These are phyloP conservation scores for Orius insidiosus DNA, from an alignment of 1,140 invertebrate genomes.

Conservation along the genomic window DNA sequence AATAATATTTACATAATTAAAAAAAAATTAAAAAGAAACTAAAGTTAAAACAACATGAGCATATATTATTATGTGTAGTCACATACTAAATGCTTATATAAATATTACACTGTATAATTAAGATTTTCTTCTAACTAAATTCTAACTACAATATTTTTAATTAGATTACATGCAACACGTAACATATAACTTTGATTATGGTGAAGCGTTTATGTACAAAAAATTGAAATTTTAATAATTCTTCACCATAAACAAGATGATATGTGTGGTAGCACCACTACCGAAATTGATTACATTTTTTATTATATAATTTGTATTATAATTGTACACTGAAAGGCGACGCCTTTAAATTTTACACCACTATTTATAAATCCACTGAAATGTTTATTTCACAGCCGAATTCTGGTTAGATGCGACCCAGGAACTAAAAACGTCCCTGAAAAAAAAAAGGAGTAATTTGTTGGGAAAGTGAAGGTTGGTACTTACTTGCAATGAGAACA, in stretches of 20 bases:
- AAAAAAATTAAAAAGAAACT: neutral
- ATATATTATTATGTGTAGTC: constrained; percentile 11
- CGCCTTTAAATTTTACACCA: constrained; percentile 3
- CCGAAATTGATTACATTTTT: constrained; percentile 1
- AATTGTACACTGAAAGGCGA: constrained; percentile 10
- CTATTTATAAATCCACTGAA: constrained; percentile 10
- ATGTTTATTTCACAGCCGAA: constrained; percentile 20
- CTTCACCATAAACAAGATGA: constrained; percentile 15
- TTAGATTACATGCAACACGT: constrained; percentile 2
- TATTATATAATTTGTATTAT: constrained; percentile 1
- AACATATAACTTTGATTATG: constrained; percentile 14
- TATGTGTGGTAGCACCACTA: constrained; percentile 10
- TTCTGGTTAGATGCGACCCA: constrained; percentile 75
- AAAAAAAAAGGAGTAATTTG: constrained; percentile 22
- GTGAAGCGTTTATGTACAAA: constrained; percentile 9
- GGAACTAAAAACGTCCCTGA: constrained; percentile 73
- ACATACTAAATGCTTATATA: constrained; percentile 10
- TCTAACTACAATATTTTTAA: constrained; percentile 16
- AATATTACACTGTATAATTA: constrained; percentile 14
- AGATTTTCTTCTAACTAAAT: constrained; percentile 15
- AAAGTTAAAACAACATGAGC: constrained; percentile 10
- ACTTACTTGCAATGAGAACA: constrained; percentile 81
- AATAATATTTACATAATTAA: neutral
- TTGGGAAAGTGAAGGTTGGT: neutral
- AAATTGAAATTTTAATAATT: constrained; percentile 8